phyloP scores from a whole-genome alignment of 2,113 vertebrate species.

The Delphinapterus leucas region DNA sequence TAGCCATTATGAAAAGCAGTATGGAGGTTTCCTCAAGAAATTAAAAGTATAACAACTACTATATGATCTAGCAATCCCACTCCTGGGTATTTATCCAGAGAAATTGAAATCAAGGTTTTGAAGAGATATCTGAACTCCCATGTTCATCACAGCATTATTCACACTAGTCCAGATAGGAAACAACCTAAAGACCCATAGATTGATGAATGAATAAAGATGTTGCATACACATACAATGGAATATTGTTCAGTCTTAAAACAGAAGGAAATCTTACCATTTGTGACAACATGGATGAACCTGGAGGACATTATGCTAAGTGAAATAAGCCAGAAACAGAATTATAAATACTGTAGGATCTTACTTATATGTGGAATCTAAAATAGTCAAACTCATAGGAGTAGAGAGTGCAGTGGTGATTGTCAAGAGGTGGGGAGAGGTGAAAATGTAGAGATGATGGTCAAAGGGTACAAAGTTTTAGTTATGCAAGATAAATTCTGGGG shows the following conservation, averaged over 20 bases:
- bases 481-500: background rate
- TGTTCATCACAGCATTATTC: background rate
- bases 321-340: background rate
- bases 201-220: background rate
- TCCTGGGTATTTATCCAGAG: background rate
- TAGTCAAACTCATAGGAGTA: background rate
- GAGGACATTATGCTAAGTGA: background rate
- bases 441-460: background rate
- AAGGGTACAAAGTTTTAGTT: background rate
- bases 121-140: background rate
- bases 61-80: background rate
- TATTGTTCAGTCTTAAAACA: background rate
- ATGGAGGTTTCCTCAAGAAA: background rate
- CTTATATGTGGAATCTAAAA: background rate
- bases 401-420: background rate
- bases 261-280: background rate
- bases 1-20: background rate
- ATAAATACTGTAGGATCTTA: background rate
- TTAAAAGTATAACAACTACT: background rate
- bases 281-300: background rate
- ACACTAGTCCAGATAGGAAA: background rate
- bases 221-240: background rate
- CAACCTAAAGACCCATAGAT: background rate
- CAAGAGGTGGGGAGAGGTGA: background rate
- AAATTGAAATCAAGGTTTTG: background rate